Conservation (phyloP, 2,888 invertebrate genomes). For the Oligia latruncula region DNA sequence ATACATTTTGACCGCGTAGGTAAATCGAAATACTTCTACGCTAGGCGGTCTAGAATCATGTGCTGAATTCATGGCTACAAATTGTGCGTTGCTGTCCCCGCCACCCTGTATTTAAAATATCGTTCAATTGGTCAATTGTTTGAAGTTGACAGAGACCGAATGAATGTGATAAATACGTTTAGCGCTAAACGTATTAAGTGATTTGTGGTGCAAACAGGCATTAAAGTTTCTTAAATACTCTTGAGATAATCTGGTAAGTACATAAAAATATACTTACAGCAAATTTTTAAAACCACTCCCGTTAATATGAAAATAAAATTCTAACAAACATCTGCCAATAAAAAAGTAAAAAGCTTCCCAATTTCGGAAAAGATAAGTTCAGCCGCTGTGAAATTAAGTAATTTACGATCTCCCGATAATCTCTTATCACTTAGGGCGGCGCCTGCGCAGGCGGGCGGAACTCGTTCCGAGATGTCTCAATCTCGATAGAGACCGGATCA, state of each 20-base stretch:
- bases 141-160: neutral
- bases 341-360: conserved; percentile 43
- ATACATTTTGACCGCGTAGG: no score
- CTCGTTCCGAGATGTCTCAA: conserved; percentile 89
- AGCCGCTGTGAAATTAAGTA: conserved; percentile 58
- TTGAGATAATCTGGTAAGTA: neutral
- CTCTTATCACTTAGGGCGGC: conserved; percentile 68
- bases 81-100: neutral
- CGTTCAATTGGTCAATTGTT: neutral
- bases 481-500: conserved; percentile 86
- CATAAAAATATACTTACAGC: neutral
- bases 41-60: neutral
- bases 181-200: neutral
- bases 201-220: neutral
- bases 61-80: neutral
- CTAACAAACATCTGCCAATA: conserved; percentile 34
- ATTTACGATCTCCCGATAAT: conserved; percentile 63
- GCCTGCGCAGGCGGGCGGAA: conserved; percentile 79
- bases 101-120: neutral
- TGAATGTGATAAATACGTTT: neutral
- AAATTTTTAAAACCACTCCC: neutral
- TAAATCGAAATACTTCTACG: neutral
- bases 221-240: neutral
- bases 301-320: conserved; percentile 1
- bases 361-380: conserved; percentile 41